phyloP scores from a whole-genome alignment of 2,797 vertebrate species.

The Notolepis coatsorum region DNA sequence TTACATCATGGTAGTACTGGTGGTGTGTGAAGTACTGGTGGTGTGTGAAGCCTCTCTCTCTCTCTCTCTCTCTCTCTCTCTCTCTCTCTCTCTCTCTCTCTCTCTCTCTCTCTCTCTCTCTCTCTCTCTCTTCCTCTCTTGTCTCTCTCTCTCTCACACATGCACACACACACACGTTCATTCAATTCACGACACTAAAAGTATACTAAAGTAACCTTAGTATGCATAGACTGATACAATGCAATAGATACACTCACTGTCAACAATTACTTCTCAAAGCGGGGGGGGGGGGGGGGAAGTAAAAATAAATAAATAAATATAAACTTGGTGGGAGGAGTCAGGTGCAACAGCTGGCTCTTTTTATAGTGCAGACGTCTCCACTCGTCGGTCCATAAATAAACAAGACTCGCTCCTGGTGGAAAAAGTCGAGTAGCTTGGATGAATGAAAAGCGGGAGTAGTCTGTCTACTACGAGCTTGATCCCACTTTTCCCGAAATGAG shows the following conservation, averaged over 20 bases:
- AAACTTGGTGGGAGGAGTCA: constrained; percentile 48
- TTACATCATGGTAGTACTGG: too few species aligned
- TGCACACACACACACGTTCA: neutral
- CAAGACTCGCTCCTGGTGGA: neutral
- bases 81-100: too few species aligned
- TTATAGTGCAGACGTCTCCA: constrained; percentile 4
- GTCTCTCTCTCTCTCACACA: too few species aligned
- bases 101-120: too few species aligned
- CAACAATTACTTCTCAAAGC: too few species aligned
- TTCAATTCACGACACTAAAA: neutral
- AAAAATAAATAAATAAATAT: neutral
- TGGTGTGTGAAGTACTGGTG: too few species aligned
- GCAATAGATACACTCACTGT: too few species aligned
- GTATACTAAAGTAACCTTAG: neutral
- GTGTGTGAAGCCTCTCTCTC: too few species aligned
- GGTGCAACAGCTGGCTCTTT: constrained; percentile 38
- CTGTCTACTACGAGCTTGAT: neutral
- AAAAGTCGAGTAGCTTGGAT: neutral
- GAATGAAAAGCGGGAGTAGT: neutral
- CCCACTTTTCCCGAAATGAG: neutral
- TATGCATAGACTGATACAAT: too few species aligned
- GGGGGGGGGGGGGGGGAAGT: neutral
- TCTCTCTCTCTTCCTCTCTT: too few species aligned
- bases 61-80: too few species aligned
- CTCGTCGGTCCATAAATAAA: neutral